These are phyloP conservation scores for Cheilosia vernalis DNA, from an alignment of 2,888 invertebrate genomes.

Conservation along the genomic window DNA sequence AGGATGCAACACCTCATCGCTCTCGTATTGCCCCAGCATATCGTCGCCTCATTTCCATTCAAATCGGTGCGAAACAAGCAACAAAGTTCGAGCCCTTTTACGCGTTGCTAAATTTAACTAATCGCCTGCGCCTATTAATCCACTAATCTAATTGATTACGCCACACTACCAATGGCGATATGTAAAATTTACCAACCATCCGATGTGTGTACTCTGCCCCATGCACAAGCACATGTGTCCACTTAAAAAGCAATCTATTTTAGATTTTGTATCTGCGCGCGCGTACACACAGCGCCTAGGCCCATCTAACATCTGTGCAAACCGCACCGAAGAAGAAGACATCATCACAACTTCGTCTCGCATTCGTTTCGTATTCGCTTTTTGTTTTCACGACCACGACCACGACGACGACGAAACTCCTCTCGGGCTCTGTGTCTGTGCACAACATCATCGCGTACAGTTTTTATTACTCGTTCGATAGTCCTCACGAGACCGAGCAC, in stretches of 20 bases:
- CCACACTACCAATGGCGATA: conserved; percentile 73
- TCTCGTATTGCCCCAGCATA: neutral
- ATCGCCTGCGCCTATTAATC: conserved; percentile 71
- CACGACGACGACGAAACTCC: neutral
- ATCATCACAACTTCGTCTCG: conserved; percentile 64
- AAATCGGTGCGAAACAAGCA: neutral
- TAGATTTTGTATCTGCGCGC: conserved; percentile 64
- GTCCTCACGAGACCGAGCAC: conserved; percentile 58
- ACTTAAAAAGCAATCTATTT: conserved; percentile 73
- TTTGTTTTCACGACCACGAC: conserved; percentile 32
- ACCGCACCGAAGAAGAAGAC: conserved; percentile 67
- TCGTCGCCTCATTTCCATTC: neutral
- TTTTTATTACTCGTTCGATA: conserved; percentile 41
- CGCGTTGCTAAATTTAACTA: conserved; percentile 58
- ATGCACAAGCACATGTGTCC: conserved; percentile 69
- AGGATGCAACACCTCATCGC: too few relatives aligned
- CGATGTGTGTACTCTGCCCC: conserved; percentile 58
- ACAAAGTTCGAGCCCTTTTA: conserved; percentile 20
- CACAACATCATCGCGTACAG: too few relatives aligned
- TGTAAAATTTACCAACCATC: conserved; percentile 63
- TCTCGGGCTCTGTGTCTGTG: neutral
- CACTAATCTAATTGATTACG: conserved; percentile 74
- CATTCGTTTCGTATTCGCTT: conserved; percentile 54
- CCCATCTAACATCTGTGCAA: conserved; percentile 69
- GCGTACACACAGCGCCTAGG: conserved; percentile 30